Evolutionary conservation across 2,797 vertebrate genomes (phyloP), one percentile per base, ranked within the genome.

Genomic region (Phataginus tricuspis): DNA sequence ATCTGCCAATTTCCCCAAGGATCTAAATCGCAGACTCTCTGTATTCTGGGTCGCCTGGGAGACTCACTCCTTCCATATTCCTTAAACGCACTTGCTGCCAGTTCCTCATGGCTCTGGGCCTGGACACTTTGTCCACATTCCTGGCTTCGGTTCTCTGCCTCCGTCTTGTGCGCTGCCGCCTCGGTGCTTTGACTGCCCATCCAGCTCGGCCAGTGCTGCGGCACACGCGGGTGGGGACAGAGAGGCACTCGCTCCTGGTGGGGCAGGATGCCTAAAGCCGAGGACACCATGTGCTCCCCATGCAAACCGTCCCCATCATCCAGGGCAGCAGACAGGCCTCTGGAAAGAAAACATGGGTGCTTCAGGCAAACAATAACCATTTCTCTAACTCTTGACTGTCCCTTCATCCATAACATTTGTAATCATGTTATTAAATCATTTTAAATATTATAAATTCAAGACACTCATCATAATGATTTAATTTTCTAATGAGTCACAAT

Each of bases 391-490:
- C 49, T 57, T 59, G n/a, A 21, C n/a, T 25, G 29, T 39, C 34
- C 72, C n/a, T 92, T 69, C 64, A 64, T 42, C 55, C 64, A 63
- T 37, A 45, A 19, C 4, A 31, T 7, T n/a, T 21, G 34, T 55
- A 69, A 34, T 88, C 51, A 59, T 34, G 23, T 51, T 59, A 59
- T 37, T 69, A 37, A 78, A 53, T 84, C 25, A 71, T 78, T 69
- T 61, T 31, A 80, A 90, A 69, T 83, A 77, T 4, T 78, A 31
- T 42, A 64, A 37, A 89, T 78, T 78, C n/a, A 71, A 34, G n/a
- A 49, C 3, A 51, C 34, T 39, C 19, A 34, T 77, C 53, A 69
- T 37, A 21, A 71, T 42, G 6, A 84, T 27, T 80, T 71, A 0
- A 85, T 63, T 92, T 86, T 51, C 29, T 66, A 15, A 63, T 85